Evolutionary conservation across 2,888 invertebrate genomes (phyloP).

Genomic region (Synergus gifuensis): DNA sequence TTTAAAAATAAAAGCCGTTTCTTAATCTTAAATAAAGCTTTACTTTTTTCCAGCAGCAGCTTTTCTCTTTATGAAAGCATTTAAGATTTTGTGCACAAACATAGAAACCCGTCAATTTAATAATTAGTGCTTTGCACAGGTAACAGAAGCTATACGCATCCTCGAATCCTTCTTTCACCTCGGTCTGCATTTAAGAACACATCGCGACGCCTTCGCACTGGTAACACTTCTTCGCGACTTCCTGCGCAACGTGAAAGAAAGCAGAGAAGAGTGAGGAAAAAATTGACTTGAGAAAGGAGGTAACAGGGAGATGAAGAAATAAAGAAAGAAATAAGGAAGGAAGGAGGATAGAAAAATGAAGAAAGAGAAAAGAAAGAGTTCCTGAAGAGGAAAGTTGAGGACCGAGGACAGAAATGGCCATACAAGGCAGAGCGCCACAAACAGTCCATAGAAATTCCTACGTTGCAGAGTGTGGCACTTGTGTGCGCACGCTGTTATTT

Average conservation of each 20-base stretch:
- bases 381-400: slow-evolving; percentile 47
- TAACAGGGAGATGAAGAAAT: slow-evolving; percentile 50
- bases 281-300: slow-evolving; percentile 52
- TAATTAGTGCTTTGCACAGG: slow-evolving; percentile 65
- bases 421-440: slow-evolving; percentile 63
- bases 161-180: slow-evolving; percentile 36
- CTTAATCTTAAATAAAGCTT: background rate
- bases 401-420: slow-evolving; percentile 63
- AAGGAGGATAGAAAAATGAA: slow-evolving; percentile 52
- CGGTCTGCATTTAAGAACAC: slow-evolving; percentile 46
- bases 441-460: slow-evolving; percentile 58
- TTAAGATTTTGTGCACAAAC: background rate
- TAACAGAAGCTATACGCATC: slow-evolving; percentile 11
- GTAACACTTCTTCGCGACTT: slow-evolving; percentile 44
- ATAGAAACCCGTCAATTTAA: slow-evolving; percentile 42
- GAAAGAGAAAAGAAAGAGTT: slow-evolving; percentile 55
- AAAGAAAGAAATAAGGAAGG: slow-evolving; percentile 50
- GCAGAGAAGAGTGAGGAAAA: slow-evolving; percentile 51
- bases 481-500: slow-evolving; percentile 71
- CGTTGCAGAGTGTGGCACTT: slow-evolving; percentile 52
- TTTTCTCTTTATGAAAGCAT: background rate
- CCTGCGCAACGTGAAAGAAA: slow-evolving; percentile 48
- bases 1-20: background rate
- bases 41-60: background rate
- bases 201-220: slow-evolving; percentile 51